Conservation (phyloP, 2,888 invertebrate genomes). For the Drosophila quasianomalipes region DNA sequence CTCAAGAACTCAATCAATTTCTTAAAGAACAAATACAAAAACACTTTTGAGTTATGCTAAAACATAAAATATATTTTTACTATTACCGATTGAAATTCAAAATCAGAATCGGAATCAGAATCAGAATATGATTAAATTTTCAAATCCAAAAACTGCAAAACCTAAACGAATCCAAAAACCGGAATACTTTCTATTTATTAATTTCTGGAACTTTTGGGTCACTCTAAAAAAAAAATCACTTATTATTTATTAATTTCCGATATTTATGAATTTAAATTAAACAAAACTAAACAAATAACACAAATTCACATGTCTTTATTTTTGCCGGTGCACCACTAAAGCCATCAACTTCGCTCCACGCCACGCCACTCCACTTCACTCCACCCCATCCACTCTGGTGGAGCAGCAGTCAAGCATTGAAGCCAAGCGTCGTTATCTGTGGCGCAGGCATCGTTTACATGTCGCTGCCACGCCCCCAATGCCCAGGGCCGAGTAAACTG, state of each 20-base stretch:
- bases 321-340: neutral
- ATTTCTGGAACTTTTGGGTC: neutral
- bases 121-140: neutral
- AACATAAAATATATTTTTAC: neutral
- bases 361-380: neutral
- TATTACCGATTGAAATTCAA: neutral
- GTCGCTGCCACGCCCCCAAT: constrained; percentile 53
- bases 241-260: neutral
- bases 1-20: neutral
- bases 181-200: neutral
- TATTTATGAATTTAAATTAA: neutral
- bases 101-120: neutral
- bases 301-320: neutral
- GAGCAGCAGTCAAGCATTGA: constrained; percentile 4
- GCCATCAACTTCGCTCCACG: neutral
- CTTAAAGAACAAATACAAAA: neutral
- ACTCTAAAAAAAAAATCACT: neutral
- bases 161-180: neutral
- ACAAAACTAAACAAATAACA: neutral
- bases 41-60: neutral
- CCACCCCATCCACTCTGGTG: neutral
- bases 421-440: constrained; percentile 46
- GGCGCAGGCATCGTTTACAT: constrained; percentile 62
- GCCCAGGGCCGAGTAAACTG: constrained; percentile 23
- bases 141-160: neutral